These are phyloP conservation scores for Engraulis encrasicolus DNA, from an alignment of 2,113 vertebrate genomes.

Conservation along the genomic window DNA sequence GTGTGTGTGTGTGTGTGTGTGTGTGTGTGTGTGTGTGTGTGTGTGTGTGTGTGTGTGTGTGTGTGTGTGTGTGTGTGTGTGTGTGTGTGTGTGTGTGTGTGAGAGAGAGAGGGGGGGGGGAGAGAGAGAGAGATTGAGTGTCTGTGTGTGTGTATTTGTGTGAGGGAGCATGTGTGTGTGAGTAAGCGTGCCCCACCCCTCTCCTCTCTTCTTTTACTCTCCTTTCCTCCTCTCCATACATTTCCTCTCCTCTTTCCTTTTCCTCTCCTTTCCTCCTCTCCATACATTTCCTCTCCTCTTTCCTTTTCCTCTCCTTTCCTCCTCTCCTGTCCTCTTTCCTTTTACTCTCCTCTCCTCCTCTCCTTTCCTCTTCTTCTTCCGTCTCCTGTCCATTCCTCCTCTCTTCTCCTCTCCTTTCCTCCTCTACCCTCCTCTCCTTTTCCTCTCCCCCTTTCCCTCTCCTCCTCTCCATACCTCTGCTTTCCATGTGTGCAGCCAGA, in stretches of 20 bases:
- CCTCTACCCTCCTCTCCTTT: background rate
- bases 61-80: background rate
- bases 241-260: too few species aligned
- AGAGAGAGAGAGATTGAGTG: too few species aligned
- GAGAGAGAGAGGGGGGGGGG: too few species aligned
- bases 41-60: background rate
- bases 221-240: too few species aligned
- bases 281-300: too few species aligned
- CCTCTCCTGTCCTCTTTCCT: too few species aligned
- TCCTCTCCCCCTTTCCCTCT: background rate
- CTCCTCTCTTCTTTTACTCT: background rate
- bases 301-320: too few species aligned
- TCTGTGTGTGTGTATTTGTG: background rate
- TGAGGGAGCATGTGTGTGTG: background rate
- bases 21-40: background rate
- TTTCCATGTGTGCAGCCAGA: slow-evolving; percentile 12
- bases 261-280: too few species aligned
- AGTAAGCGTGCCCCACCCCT: slow-evolving; percentile 17
- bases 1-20: background rate
- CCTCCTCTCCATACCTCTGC: background rate
- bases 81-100: background rate
- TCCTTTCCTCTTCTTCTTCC: too few species aligned
- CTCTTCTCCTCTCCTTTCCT: background rate
- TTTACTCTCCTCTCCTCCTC: background rate
- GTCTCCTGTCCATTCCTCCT: too few species aligned